A percentile compares a stretch with the other conserved stretches of the same genome.
Evolutionary conservation across 2,797 vertebrate genomes (phyloP).

Genomic region (Peromyscus eremicus): DNA sequence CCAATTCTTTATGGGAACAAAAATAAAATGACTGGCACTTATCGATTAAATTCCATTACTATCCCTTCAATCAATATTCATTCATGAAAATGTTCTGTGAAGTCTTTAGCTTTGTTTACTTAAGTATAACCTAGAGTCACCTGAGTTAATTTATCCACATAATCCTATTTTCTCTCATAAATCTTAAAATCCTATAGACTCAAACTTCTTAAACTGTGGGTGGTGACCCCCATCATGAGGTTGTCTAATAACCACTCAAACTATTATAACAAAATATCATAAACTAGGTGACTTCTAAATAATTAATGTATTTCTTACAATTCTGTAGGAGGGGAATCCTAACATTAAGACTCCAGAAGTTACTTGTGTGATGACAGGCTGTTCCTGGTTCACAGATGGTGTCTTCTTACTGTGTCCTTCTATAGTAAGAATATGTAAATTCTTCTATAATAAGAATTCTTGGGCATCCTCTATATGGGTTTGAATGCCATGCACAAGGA

Average conservation of each 20-base stretch:
- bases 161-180: background rate
- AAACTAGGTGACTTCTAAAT: background rate
- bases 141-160: background rate
- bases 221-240: background rate
- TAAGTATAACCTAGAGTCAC: background rate
- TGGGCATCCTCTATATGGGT: background rate
- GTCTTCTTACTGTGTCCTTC: background rate
- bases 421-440: background rate
- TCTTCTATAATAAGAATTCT: background rate
- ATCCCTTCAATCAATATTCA: background rate
- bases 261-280: background rate
- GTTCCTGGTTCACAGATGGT: background rate
- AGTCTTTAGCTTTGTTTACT: background rate
- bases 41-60: background rate
- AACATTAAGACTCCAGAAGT: background rate
- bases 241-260: background rate
- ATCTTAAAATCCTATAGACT: background rate
- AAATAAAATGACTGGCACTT: background rate
- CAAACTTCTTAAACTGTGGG: background rate
- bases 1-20: background rate
- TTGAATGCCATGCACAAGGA: background rate
- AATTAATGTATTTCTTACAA: background rate
- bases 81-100: slow-evolving; percentile 22
- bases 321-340: background rate
- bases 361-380: background rate